Percentiles rank a stretch among this genome's conserved stretches.
phyloP scores from a whole-genome alignment of 2,888 invertebrate genomes.

The Lithophane semibrunnea region DNA sequence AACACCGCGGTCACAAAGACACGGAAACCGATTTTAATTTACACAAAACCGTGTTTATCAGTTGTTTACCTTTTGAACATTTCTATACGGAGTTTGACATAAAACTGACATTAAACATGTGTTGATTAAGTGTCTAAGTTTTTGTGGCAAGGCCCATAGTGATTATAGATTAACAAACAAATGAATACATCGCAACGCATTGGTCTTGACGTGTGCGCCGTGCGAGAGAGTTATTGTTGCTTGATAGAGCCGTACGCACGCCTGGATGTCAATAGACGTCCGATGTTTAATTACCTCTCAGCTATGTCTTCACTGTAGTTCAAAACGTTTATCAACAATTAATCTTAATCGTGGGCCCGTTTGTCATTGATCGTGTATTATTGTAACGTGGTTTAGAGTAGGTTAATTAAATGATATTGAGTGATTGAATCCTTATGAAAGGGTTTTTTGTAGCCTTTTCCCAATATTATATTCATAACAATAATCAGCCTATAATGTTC shows the following conservation, averaged over 20 bases:
- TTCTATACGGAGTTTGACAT: too few relatives aligned
- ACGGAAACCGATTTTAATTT: too few relatives aligned
- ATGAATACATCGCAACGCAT: neutral
- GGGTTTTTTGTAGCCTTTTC: neutral
- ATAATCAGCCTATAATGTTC: too few relatives aligned
- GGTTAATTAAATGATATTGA: slow-evolving; percentile 6
- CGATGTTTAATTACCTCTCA: slow-evolving; percentile 53
- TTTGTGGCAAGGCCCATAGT: too few relatives aligned
- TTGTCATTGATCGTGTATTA: slow-evolving; percentile 15
- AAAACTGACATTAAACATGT: too few relatives aligned
- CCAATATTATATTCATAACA: too few relatives aligned
- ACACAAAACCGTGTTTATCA: too few relatives aligned
- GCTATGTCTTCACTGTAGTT: slow-evolving; percentile 22
- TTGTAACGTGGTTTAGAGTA: neutral
- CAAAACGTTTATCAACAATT: slow-evolving; percentile 26
- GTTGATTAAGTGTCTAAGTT: too few relatives aligned
- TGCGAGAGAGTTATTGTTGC: slow-evolving; percentile 53
- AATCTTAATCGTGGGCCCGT: slow-evolving; percentile 7
- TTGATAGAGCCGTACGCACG: slow-evolving; percentile 57
- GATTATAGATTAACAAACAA: too few relatives aligned
- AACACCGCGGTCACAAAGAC: too few relatives aligned
- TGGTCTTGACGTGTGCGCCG: slow-evolving; percentile 13
- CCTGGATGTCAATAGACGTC: slow-evolving; percentile 49
- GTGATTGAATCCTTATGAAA: slow-evolving; percentile 38
- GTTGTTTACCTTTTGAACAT: too few relatives aligned